Evolutionary conservation across 2,113 vertebrate species (phyloP).

Genomic region (Catharus fuscescens): DNA sequence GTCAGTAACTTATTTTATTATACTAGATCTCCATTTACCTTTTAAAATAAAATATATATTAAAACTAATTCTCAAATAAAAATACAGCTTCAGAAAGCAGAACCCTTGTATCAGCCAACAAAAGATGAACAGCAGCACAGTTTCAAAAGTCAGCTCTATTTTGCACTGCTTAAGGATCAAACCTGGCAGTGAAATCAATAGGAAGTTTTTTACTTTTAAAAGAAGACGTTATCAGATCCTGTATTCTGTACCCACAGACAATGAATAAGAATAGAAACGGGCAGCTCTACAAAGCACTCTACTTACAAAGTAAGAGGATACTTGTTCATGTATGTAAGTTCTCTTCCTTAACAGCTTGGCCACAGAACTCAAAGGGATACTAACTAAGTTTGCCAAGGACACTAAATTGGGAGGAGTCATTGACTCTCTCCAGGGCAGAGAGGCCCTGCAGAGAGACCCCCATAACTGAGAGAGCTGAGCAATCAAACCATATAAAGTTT

Average conservation of each 20-base stretch:
- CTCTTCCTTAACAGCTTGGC: neutral
- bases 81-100: neutral
- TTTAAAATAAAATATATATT: constrained; percentile 43
- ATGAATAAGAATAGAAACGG: neutral
- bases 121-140: neutral
- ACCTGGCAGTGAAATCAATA: neutral
- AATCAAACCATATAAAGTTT: neutral
- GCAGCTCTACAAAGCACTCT: neutral
- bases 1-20: neutral
- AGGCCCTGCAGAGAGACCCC: neutral
- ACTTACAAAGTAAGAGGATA: neutral
- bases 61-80: constrained; percentile 35
- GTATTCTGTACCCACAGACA: neutral
- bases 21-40: neutral
- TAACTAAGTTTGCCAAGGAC: neutral
- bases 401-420: accelerated
- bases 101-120: neutral
- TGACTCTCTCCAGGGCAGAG: neutral
- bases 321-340: neutral
- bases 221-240: neutral
- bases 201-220: neutral
- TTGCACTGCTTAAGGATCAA: neutral
- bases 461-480: neutral
- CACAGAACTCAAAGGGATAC: neutral
- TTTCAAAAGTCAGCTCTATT: constrained; percentile 25